phyloP scores from a whole-genome alignment of 2,888 invertebrate species.

The Cryptophagus acutangulus region DNA sequence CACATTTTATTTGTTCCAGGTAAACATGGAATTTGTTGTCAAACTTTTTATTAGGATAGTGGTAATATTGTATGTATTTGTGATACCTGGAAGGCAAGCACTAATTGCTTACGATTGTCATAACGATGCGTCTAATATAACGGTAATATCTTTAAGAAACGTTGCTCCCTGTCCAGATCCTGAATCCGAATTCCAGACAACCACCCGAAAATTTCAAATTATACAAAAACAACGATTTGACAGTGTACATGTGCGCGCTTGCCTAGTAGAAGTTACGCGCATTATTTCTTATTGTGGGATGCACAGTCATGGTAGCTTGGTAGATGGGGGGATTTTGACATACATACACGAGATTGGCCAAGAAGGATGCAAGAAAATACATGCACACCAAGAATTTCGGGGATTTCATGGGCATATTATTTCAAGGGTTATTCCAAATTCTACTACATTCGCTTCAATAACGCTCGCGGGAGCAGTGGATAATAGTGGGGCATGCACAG shows the following conservation, averaged over 20 bases:
- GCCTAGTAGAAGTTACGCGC: constrained; percentile 17
- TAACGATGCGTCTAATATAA: neutral
- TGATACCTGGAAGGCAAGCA: too few species aligned
- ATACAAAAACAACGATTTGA: constrained; percentile 14
- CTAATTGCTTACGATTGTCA: constrained; percentile 1
- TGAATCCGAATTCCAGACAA: constrained; percentile 5
- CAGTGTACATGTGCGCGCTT: constrained; percentile 12
- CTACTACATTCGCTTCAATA: constrained; percentile 12
- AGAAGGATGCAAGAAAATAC: constrained; percentile 15
- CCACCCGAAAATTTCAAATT: neutral
- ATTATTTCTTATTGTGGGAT: constrained; percentile 15
- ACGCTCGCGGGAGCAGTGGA: constrained; percentile 12
- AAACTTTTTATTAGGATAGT: too few species aligned
- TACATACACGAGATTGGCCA: constrained; percentile 15
- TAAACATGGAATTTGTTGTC: too few species aligned
- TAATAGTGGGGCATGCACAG: constrained; percentile 12
- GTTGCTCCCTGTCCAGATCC: constrained; percentile 14
- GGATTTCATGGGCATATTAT: constrained; percentile 7
- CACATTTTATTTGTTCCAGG: too few species aligned
- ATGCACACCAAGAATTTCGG: constrained; percentile 1
- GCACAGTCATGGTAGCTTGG: constrained; percentile 18
- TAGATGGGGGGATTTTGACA: constrained; percentile 16
- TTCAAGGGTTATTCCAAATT: constrained; percentile 11
- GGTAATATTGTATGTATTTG: too few species aligned
- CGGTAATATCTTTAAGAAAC: constrained; percentile 5